Conservation (phyloP, 2,113 vertebrate genomes). For the Aythya baeri region DNA sequence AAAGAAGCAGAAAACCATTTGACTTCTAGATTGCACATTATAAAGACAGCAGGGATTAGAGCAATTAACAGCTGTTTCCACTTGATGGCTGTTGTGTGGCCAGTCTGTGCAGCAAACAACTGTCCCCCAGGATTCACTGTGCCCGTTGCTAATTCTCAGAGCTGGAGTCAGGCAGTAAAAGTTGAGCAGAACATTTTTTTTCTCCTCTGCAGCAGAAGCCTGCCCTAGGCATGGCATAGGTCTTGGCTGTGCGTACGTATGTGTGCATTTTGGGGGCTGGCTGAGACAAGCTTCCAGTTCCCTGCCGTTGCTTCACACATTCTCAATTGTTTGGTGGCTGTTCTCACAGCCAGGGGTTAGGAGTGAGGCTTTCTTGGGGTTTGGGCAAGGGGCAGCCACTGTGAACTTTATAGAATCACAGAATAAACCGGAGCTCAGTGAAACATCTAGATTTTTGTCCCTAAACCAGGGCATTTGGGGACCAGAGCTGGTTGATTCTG, state of each 20-base stretch:
- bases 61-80: not conserved
- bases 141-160: not conserved
- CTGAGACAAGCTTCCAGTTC: not conserved
- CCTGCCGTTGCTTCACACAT: not conserved
- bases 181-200: not conserved
- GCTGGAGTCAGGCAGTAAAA: not conserved
- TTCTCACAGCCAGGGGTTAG: not conserved
- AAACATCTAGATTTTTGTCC: fast-evolving
- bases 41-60: not conserved
- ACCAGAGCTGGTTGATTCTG: not conserved
- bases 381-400: not conserved
- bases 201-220: not conserved
- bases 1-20: not conserved
- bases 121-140: fast-evolving
- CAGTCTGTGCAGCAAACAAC: not conserved
- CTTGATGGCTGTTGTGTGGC: not conserved
- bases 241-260: fast-evolving
- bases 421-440: fast-evolving
- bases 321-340: not conserved
- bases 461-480: fast-evolving
- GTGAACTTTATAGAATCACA: not conserved
- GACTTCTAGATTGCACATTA: not conserved
- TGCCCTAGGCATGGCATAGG: not conserved
- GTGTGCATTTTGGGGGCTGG: not conserved
- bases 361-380: not conserved